Base-by-base conservation (phyloP, 1,140 invertebrate genomes). In the Calliopsis andreniformis region DNA sequence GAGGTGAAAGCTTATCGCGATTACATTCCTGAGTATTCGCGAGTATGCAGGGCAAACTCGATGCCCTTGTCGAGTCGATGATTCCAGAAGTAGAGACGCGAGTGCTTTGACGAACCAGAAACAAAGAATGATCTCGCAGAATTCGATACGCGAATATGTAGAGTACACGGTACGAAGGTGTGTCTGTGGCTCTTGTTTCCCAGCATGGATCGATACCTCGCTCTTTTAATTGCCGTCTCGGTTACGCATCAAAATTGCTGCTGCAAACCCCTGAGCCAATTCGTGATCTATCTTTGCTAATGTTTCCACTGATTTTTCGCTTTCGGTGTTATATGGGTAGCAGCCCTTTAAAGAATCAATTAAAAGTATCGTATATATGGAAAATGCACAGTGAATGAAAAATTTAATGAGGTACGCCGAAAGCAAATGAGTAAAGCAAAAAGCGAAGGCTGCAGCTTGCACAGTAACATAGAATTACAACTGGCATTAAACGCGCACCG, bases 101-200 rank as follows among this genome's bases (percentile, higher is more conserved):
- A 6, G n/a, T 49, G 63, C 14, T n/a, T 18, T 68, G 66, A 68
- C 51, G 28, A 56, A 2, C 39, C n/a, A 14, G n/a, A 30, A 35
- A 56, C 35, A 68, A 68, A 67, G 64, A 47, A 25, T 16, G n/a
- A 30, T 66, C n/a, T 18, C 47, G 45, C 0, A 1, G 30, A 8
- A 16, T 28, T 8, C 20, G 32, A 67, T 53, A 53, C 8, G 32
- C 32, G 20, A 42, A 39, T 39, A 20, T 16, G 12, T 18, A 4
- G 35, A 5, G 35, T 39, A 39, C 10, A 39, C 47, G 8, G 3
- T 49, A n/a, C 47, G 20, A 49, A 49, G 20, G n/a, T 5, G 47
- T 49, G 47, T n/a, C 47, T 2, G 18, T 5, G 45, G 45, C 18
- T 20, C 4, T 49, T 49, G 47, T 23, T 23, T 14, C n/a, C 14